phyloP scores from a whole-genome alignment of 2,113 vertebrate genomes.

The Catharus bicknelli region DNA sequence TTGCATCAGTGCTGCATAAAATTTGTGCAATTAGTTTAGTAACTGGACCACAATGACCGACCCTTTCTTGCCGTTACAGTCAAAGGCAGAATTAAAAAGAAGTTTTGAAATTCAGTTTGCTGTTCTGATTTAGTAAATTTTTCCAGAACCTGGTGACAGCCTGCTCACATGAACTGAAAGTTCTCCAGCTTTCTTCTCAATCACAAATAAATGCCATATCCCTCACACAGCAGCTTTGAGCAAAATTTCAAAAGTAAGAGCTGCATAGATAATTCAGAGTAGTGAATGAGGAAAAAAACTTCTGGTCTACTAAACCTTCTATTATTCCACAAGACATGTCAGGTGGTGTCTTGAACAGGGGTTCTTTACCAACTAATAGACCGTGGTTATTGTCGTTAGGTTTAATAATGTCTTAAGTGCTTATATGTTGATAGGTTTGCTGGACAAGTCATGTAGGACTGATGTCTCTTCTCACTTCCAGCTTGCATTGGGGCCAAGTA shows the following conservation, averaged over 20 bases:
- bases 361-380: not conserved
- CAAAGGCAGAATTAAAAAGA: not conserved
- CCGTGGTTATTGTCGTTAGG: not conserved
- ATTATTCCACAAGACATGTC: not conserved
- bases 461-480: not conserved
- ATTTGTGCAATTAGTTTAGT: conserved; percentile 50
- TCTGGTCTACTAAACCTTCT: not conserved
- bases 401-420: not conserved
- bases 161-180: not conserved
- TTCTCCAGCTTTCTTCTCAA: not conserved
- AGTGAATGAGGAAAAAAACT: conserved; percentile 31
- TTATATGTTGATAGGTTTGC: not conserved
- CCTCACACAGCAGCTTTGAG: not conserved
- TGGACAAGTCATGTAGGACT: not conserved
- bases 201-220: not conserved
- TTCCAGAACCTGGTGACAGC: conserved; percentile 11
- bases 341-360: conserved; percentile 1
- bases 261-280: conserved; percentile 36
- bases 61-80: not conserved
- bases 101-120: conserved; percentile 45
- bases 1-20: conserved; percentile 16
- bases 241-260: not conserved
- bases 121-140: conserved; percentile 36
- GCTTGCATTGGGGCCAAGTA: not conserved
- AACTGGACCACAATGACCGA: conserved; percentile 31